Conservation (phyloP, 2,888 invertebrate genomes). For the Plagodis dolabraria region DNA sequence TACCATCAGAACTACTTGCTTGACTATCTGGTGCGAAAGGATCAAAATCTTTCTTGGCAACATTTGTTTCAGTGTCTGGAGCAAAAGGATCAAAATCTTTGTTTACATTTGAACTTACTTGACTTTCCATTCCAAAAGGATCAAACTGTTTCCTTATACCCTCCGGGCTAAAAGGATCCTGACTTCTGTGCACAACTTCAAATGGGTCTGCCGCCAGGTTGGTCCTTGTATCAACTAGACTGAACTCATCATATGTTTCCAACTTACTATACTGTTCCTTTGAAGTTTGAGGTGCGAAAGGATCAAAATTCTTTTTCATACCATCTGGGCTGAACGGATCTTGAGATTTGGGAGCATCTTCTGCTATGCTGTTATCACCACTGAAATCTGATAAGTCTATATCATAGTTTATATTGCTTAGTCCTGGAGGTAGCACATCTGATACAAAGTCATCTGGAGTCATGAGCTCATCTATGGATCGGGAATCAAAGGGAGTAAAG, state of each 20-base stretch:
- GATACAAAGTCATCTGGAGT: conserved; percentile 85
- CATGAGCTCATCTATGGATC: conserved; percentile 84
- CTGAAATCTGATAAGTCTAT: conserved; percentile 91
- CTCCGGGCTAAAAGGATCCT: conserved; percentile 57
- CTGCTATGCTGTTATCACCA: conserved; percentile 88
- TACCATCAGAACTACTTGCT: conserved; percentile 49
- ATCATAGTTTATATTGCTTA: conserved; percentile 90
- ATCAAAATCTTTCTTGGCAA: conserved; percentile 56
- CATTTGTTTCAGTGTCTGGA: conserved; percentile 20
- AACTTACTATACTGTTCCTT: conserved; percentile 50
- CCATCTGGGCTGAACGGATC: conserved; percentile 85
- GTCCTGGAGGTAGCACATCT: conserved; percentile 84
- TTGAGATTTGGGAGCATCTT: conserved; percentile 71
- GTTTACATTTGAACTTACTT: conserved; percentile 53
- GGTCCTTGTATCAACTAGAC: conserved; percentile 53
- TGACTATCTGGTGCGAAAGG: conserved; percentile 73
- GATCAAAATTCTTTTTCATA: conserved; percentile 73
- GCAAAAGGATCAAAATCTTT: conserved; percentile 70
- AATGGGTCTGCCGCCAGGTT: conserved; percentile 57
- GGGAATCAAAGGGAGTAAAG: conserved; percentile 83
- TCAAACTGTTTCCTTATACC: conserved; percentile 64
- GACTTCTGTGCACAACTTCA: conserved; percentile 60
- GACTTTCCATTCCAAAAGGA: conserved; percentile 73
- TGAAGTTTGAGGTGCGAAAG: conserved; percentile 77
- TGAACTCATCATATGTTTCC: conserved; percentile 71